Conservation (phyloP, 2,113 vertebrate genomes). For the Pogonocichla stellata region DNA sequence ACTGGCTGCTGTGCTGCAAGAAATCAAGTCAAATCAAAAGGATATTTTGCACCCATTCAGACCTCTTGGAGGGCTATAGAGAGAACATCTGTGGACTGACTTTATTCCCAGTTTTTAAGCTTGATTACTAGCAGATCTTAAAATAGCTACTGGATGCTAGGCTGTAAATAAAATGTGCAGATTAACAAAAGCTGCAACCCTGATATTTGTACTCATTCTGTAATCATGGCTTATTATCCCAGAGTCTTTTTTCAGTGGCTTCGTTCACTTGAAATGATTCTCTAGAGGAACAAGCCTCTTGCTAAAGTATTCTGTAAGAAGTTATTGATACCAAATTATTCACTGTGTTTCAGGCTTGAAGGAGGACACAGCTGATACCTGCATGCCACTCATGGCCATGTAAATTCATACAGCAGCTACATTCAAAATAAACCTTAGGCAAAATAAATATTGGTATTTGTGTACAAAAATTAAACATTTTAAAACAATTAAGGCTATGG, state of each 20-base stretch:
- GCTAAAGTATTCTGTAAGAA: background rate
- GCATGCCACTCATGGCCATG: background rate
- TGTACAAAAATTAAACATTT: background rate
- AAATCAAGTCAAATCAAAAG: background rate
- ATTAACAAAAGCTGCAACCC: conserved; percentile 24
- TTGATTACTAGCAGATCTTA: conserved; percentile 29
- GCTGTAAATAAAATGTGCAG: conserved; percentile 27
- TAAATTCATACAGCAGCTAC: background rate
- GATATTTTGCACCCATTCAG: conserved; percentile 32
- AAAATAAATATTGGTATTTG: background rate
- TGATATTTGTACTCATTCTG: conserved; percentile 4
- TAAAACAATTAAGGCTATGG: background rate
- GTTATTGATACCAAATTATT: background rate
- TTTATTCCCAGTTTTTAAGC: conserved; percentile 1
- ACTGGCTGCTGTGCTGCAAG: background rate
- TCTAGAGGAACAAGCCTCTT: background rate
- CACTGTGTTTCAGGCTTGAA: background rate
- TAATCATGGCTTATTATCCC: conserved; percentile 44
- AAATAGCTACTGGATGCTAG: conserved; percentile 31
- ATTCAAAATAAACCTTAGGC: background rate
- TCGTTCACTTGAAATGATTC: background rate
- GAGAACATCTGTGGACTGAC: conserved; percentile 34
- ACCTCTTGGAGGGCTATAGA: background rate
- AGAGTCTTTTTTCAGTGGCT: background rate
- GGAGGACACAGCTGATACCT: background rate